Conservation (phyloP, 2,888 invertebrate species). For the Lingula anatina region DNA sequence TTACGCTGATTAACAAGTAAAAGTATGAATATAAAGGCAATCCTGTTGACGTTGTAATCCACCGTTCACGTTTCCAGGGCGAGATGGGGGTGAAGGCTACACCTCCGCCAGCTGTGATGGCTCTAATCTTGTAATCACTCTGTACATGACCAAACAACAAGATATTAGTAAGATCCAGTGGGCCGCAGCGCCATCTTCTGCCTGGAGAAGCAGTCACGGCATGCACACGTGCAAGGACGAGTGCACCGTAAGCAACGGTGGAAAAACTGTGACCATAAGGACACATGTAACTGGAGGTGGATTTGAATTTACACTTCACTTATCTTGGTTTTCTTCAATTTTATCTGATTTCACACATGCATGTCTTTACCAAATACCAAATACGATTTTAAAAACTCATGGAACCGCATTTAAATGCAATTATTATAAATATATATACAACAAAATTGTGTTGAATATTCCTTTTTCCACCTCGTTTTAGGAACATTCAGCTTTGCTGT, state of each 20-base stretch:
- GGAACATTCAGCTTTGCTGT: slow-evolving; percentile 25
- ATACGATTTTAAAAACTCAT: no score
- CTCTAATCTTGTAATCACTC: slow-evolving; percentile 16
- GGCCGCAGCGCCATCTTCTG: slow-evolving; percentile 15
- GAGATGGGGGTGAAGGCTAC: slow-evolving; percentile 26
- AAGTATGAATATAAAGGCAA: no score
- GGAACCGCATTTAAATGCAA: no score
- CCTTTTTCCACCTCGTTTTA: not conserved
- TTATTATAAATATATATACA: no score
- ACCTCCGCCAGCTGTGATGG: slow-evolving; percentile 21
- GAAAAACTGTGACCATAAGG: slow-evolving; percentile 19
- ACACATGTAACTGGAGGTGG: no score
- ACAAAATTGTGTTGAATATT: not conserved
- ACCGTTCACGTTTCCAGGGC: slow-evolving; percentile 13
- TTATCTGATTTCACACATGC: no score
- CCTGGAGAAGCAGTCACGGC: slow-evolving; percentile 11
- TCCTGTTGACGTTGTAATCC: no score
- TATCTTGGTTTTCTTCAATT: no score
- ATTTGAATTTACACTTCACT: no score
- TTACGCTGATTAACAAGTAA: no score
- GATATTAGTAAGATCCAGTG: slow-evolving; percentile 19
- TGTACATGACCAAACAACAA: slow-evolving; percentile 27
- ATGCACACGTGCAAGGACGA: slow-evolving; percentile 21
- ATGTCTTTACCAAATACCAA: no score
- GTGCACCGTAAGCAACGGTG: slow-evolving; percentile 19